These are phyloP conservation scores for Zelleria hepariella DNA, from an alignment of 2,888 invertebrate species.

Conservation along the genomic window DNA sequence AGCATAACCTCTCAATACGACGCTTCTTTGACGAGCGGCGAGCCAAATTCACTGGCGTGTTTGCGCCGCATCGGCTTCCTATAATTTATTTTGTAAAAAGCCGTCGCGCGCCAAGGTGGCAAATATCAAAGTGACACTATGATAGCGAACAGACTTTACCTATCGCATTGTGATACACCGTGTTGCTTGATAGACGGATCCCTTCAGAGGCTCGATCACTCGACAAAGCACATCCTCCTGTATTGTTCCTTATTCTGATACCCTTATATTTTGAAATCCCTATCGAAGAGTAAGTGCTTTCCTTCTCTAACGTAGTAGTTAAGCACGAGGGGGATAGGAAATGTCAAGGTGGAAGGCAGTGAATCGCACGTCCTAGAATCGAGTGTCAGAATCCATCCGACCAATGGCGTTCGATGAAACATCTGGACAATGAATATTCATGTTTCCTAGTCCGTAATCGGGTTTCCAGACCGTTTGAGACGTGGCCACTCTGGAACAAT, in stretches of 20 bases:
- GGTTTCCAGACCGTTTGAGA: constrained; percentile 27
- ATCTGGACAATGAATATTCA: constrained; percentile 50
- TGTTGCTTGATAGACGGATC: background rate
- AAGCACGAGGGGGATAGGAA: background rate
- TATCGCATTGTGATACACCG: too few species aligned
- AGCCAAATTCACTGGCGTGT: too few species aligned
- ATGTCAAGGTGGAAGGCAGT: background rate
- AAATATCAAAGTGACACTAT: too few species aligned
- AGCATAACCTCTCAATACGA: too few species aligned
- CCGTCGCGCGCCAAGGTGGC: too few species aligned
- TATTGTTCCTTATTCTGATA: background rate
- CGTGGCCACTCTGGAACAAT: constrained; percentile 18
- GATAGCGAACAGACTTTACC: too few species aligned
- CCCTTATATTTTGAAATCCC: background rate
- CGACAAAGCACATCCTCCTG: background rate
- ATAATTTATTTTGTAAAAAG: too few species aligned
- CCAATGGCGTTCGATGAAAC: constrained; percentile 20
- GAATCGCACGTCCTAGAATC: background rate
- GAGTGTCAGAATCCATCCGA: constrained; percentile 3
- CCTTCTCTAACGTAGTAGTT: background rate
- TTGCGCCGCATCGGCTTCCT: too few species aligned
- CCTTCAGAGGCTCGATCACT: background rate
- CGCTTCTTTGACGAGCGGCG: too few species aligned
- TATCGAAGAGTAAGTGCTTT: background rate
- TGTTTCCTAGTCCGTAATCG: constrained; percentile 28